These are phyloP conservation scores for Talpa occidentalis DNA, from an alignment of 2,113 vertebrate species.

Conservation along the genomic window DNA sequence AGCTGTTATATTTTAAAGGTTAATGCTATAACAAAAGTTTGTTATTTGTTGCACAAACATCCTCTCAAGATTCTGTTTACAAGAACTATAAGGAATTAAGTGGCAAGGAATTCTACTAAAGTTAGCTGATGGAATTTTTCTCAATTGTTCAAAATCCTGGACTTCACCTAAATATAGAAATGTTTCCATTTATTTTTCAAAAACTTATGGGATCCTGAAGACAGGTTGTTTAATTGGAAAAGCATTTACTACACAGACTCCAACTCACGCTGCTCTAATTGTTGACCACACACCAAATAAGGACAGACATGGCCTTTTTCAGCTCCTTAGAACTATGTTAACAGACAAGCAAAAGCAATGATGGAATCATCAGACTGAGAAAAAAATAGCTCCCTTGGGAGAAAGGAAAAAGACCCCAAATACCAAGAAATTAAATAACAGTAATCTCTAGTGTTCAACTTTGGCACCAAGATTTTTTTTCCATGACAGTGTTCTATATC, in stretches of 20 bases:
- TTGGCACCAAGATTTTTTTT: constrained; percentile 47
- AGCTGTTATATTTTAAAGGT: background rate
- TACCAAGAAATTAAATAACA: constrained; percentile 70
- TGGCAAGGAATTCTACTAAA: background rate
- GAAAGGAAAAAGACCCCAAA: constrained; percentile 39
- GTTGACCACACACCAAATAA: constrained; percentile 58
- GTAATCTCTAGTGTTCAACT: constrained; percentile 8
- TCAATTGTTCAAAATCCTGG: constrained; percentile 1
- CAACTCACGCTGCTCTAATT: background rate
- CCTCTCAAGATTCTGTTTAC: constrained; percentile 1
- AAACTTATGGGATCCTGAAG: constrained; percentile 7
- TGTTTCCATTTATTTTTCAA: background rate
- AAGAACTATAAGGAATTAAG: constrained; percentile 26
- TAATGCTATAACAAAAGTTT: background rate
- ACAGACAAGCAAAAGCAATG: constrained; percentile 51
- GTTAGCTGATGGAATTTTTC: constrained; percentile 16
- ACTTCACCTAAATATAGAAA: constrained; percentile 16
- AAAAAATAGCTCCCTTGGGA: constrained; percentile 42
- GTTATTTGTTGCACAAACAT: constrained; percentile 34
- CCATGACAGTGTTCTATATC: constrained; percentile 46
- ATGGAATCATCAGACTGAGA: constrained; percentile 41
- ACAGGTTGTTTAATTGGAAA: constrained; percentile 50
- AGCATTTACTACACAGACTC: background rate
- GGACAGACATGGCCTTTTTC: constrained; percentile 31
- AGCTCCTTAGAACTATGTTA: constrained; percentile 50